Evolutionary conservation across 2,888 invertebrate species (phyloP), one percentile per base, ranked within the genome.

Genomic region (Dicyrtomina minuta): DNA sequence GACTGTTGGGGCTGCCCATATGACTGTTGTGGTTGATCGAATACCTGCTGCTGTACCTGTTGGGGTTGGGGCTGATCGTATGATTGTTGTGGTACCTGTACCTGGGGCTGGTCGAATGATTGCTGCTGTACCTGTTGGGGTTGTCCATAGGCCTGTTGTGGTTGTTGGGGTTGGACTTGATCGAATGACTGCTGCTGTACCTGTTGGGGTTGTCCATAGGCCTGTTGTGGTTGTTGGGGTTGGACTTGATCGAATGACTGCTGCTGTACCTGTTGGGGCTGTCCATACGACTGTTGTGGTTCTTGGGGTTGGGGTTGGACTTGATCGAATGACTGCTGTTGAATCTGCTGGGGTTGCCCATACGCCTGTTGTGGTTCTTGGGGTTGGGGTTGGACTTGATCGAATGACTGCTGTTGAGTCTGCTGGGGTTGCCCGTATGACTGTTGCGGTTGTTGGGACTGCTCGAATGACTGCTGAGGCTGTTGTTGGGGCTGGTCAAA

Each of bases 361-460:
- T 6, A 10, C 5, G 24, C n/a, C 20, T 61, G 61, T 61, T 61
- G 60, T 27, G 43, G 10, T n/a, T 56, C 20, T 43, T 60, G 66
- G n/a, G 46, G 39, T 12, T 41, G 66, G 53, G 55, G n/a, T 10
- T 58, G 33, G 13, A 39, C 1, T 41, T 58, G 55, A 26, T 55
- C 26, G n/a, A n/a, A n/a, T n/a, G n/a, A n/a, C n/a, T n/a, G 46
- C 44, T 49, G 33, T 53, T 65, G 65, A 24, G 17, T 12, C n/a
- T 53, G 53, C 10, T 4, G 12, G 20, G 53, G 53, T 49, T 49
- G 49, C 5, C 49, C 49, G 17, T 6, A 10, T 10, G 24, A 43
- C 20, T 61, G 61, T 61, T 61, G 60, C n/a, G 43, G 10, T n/a
- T 56, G 43, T 43, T 60, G 66, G n/a, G 46, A 4, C 33, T 58